Evolutionary conservation across 2,113 vertebrate genomes (phyloP), one percentile per base, ranked within the genome.

Genomic region (Platysternon megacephalum): DNA sequence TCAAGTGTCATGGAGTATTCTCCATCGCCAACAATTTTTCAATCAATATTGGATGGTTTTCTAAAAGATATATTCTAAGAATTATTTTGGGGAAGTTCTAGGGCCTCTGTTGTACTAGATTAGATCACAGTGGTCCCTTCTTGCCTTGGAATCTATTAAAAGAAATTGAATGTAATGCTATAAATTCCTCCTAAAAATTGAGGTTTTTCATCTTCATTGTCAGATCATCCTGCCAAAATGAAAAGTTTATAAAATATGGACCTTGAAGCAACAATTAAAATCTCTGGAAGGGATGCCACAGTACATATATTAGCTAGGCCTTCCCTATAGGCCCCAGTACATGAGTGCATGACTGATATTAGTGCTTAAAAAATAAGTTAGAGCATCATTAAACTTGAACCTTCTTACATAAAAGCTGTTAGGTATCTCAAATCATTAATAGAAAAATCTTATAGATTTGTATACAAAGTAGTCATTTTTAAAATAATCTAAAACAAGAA

Each of bases 401-500:
- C 6, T 72, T 81, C 11, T 76, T 21, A 26, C 29, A 49, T 19
- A 21, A 82, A 89, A n/a, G 5, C 13, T 55, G 55, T 53, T 88
- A 11, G 5, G 72, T 35, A 7, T 82, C 48, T 12, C 35, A 88
- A 72, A 65, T 29, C 8, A 1, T 8, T 12, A 51, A 55, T 19
- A 82, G 68, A 58, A 76, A 52, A 35, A 46, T n/a, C 14, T 21
- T 11, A 7, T 2, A 28, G 51, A 13, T 29, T 86, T 6, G 1
- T 1, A 17, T 44, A 42, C 72, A 79, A 49, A 74, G 48, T 49
- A 2, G 9, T n/a, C 84, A 48, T 35, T 65, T 65, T 65, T 9
- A 35, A 65, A 65, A 65, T 65, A 35, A 65, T 65, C 61, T 8
- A 61, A 81, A 3, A 8, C 0, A 0, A 76, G 89, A 82, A 2